A percentile compares a stretch with the other conserved stretches of the same genome.
Conservation (phyloP, 2,888 invertebrate genomes). For the Diadegma fenestrale region DNA sequence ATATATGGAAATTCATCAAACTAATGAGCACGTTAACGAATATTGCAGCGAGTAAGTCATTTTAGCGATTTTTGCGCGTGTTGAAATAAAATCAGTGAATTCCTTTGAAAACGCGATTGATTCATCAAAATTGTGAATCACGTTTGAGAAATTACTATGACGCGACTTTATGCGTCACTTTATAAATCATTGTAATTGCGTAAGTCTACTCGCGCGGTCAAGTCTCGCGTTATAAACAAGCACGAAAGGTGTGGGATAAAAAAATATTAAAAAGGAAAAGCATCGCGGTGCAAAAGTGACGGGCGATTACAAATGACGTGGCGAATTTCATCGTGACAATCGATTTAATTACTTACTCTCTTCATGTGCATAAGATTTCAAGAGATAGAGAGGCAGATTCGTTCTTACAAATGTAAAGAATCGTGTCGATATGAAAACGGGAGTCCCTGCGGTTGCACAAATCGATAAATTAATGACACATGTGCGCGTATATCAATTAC, state of each 20-base stretch:
- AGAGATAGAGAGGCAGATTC: neutral
- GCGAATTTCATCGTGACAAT: conserved; percentile 58
- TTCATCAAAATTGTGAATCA: neutral
- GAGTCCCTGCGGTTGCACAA: conserved; percentile 72
- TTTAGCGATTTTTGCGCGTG: neutral
- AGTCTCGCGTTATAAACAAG: neutral
- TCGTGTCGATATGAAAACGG: conserved; percentile 46
- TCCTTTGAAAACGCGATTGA: neutral
- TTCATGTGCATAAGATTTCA: conserved; percentile 23
- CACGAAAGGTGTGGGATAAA: neutral
- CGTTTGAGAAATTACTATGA: conserved; percentile 10
- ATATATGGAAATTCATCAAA: neutral
- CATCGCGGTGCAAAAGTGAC: conserved; percentile 49
- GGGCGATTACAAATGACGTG: conserved; percentile 55
- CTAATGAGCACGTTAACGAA: neutral
- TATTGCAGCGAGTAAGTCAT: neutral
- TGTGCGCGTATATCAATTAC: conserved; percentile 76
- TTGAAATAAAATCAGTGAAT: neutral
- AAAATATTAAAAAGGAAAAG: neutral
- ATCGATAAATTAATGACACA: conserved; percentile 77
- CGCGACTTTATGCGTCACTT: neutral
- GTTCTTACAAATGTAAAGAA: conserved; percentile 11
- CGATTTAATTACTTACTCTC: conserved; percentile 62
- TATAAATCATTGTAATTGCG: conserved; percentile 43
- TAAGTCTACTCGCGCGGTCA: neutral